Evolutionary conservation across 2,888 invertebrate genomes (phyloP), one percentile per base, ranked within the genome.

Genomic region (Selenia dentaria): DNA sequence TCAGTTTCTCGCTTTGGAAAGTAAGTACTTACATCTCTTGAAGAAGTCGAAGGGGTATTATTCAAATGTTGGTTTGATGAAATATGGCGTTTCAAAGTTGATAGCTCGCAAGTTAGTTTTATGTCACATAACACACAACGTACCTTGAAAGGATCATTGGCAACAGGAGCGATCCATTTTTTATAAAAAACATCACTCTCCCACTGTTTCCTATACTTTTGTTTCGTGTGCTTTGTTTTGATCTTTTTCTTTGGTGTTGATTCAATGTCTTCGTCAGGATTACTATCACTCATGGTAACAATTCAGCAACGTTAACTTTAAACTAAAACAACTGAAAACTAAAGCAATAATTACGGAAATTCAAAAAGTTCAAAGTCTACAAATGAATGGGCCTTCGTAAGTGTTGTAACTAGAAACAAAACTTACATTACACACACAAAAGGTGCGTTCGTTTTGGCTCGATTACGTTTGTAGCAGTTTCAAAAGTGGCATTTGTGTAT

Each of bases 211-310:
- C 22, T 6, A 13, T 33, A 32, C 8, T 32, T 32, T 11, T 32
- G 20, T 32, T 10, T 11, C 18, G 6, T 32, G 20, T 32, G 32
- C 20, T 32, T n/a, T n/a, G n/a, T n/a, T n/a, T n/a, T n/a, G n/a
- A n/a, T n/a, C n/a, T n/a, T n/a, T n/a, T n/a, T n/a, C n/a, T n/a
- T n/a, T n/a, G n/a, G n/a, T n/a, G n/a, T n/a, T n/a, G n/a, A n/a
- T n/a, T 32, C 16, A 16, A 4, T 20, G 16, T 32, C 13, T 11
- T 20, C 9, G 6, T 32, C 16, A 16, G 16, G 16, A 16, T 31
- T 31, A 16, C 5, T 16, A 16, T 16, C 16, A 16, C 16, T 13
- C 13, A 6, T 2, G 28, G 1, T 6, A 35, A 12, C 35, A 35
- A 9, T 16, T 16, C 16, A 16, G 16, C 16, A 16, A 16, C 16